A percentile compares a stretch with the other conserved stretches of the same genome.
These are phyloP conservation scores for Glaucomys volans DNA, from an alignment of 2,113 vertebrate genomes.

Conservation along the genomic window DNA sequence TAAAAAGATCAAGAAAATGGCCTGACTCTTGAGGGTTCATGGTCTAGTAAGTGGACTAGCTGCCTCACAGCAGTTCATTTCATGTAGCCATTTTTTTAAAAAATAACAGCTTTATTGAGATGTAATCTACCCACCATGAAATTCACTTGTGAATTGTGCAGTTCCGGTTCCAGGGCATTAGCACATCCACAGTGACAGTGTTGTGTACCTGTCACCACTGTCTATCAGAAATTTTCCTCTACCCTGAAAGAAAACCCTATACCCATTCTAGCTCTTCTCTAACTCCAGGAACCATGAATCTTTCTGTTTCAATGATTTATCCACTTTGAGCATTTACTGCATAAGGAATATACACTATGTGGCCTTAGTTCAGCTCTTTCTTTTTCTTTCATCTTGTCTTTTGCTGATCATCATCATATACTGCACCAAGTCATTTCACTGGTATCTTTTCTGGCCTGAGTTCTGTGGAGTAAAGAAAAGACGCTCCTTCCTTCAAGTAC, in stretches of 20 bases:
- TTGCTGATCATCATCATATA: neutral
- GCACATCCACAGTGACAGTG: neutral
- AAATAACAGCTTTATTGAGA: neutral
- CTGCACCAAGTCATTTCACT: neutral
- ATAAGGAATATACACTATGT: neutral
- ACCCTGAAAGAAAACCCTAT: neutral
- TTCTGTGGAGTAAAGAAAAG: neutral
- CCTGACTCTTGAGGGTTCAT: neutral
- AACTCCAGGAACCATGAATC: too few relatives aligned
- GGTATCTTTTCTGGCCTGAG: neutral
- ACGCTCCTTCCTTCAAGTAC: neutral
- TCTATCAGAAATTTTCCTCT: neutral
- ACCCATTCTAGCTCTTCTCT: accelerated
- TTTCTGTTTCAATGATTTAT: neutral
- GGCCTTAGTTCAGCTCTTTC: neutral
- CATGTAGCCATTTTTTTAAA: neutral
- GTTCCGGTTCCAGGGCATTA: neutral
- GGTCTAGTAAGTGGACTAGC: neutral
- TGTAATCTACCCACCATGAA: neutral
- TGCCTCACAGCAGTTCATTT: neutral
- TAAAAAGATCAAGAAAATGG: neutral
- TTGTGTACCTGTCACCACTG: neutral
- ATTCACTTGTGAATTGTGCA: neutral
- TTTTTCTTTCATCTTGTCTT: neutral
- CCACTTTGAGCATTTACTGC: neutral